phyloP scores from a whole-genome alignment of 1,140 invertebrate species.

The Physella acuta region DNA sequence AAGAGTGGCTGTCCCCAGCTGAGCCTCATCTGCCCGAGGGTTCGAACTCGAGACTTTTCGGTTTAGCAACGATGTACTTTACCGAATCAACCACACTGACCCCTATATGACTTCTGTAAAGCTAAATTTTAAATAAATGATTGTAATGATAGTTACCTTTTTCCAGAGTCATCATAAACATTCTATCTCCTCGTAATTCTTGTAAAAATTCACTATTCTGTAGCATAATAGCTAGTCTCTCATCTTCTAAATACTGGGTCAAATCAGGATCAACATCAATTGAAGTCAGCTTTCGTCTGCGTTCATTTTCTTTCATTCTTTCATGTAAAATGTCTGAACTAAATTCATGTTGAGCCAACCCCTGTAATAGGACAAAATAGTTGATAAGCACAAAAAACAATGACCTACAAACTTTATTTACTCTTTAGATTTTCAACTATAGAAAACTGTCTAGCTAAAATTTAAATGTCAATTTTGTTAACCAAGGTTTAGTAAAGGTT shows the following conservation, averaged over 20 bases:
- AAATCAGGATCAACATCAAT: constrained; percentile 61
- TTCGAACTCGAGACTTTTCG: no score
- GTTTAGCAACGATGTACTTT: no score
- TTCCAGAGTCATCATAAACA: constrained; percentile 84
- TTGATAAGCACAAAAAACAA: no score
- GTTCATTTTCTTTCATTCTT: constrained; percentile 61
- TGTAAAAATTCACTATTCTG: constrained; percentile 93
- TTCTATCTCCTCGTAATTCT: constrained; percentile 82
- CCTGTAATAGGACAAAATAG: constrained; percentile 34
- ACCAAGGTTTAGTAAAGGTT: no score
- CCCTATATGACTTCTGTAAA: neutral
- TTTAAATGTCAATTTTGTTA: neutral
- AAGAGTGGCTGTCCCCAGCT: no score
- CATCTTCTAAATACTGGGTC: constrained; percentile 64
- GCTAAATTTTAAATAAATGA: neutral
- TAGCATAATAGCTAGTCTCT: constrained; percentile 79
- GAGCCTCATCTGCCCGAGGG: no score
- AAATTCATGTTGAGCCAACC: constrained; percentile 51
- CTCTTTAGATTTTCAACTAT: no score
- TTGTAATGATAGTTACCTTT: constrained; percentile 39
- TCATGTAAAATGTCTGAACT: constrained; percentile 58
- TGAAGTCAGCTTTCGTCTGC: constrained; percentile 46
- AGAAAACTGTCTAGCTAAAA: neutral
- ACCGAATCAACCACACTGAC: no score
- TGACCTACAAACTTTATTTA: no score